These are phyloP conservation scores for Steatornis caripensis DNA, from an alignment of 2,113 vertebrate genomes.

Conservation along the genomic window DNA sequence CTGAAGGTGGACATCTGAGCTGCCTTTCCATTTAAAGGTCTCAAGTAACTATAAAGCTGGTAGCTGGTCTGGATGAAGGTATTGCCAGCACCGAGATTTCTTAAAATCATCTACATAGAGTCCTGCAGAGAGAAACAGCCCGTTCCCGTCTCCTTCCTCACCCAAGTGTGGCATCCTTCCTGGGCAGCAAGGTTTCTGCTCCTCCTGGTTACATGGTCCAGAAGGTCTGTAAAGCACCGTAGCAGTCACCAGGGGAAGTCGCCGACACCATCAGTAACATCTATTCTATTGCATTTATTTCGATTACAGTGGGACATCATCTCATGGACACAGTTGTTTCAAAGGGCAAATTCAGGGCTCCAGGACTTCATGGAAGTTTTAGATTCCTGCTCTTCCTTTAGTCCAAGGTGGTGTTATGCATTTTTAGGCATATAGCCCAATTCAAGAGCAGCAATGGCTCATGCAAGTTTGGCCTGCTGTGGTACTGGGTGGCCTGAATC, in stretches of 20 bases:
- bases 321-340: background rate
- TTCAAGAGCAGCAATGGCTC: background rate
- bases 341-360: background rate
- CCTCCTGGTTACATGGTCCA: background rate
- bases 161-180: background rate
- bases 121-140: background rate
- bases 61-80: background rate
- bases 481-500: background rate
- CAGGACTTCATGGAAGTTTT: background rate
- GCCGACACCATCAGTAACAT: fast-evolving
- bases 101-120: background rate
- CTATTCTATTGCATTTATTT: background rate
- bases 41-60: background rate
- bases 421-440: background rate
- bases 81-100: background rate
- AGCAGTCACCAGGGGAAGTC: background rate
- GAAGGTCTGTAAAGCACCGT: background rate
- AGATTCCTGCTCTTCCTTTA: background rate
- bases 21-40: background rate
- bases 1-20: background rate
- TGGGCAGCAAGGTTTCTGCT: background rate
- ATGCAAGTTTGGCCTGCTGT: background rate
- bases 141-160: background rate
- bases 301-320: too few species aligned
- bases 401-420: background rate